phyloP scores from a whole-genome alignment of 2,113 vertebrate genomes.

The Eonycteris spelaea region DNA sequence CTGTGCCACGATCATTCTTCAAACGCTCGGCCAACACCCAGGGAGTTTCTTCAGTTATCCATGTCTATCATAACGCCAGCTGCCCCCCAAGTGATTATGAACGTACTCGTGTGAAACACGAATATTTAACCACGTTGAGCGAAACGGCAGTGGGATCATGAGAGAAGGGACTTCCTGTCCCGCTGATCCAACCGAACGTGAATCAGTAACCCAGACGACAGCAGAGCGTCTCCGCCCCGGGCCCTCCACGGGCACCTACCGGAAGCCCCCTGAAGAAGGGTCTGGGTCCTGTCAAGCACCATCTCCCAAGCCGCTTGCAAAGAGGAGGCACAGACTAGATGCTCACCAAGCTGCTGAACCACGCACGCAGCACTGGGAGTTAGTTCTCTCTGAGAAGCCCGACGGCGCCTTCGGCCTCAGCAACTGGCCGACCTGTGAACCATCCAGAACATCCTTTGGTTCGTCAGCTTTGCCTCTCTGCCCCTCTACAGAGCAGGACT shows the following conservation, averaged over 20 bases:
- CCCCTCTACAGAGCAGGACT: too few species aligned
- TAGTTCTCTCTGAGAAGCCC: neutral
- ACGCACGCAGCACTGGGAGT: neutral
- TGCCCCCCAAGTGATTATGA: too few species aligned
- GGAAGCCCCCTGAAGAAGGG: too few species aligned
- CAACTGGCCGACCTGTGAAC: fast-evolving
- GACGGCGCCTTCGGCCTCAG: neutral
- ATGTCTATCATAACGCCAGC: neutral
- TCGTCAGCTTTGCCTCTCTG: neutral
- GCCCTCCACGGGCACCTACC: neutral
- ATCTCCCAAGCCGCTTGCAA: too few species aligned
- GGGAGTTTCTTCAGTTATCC: neutral
- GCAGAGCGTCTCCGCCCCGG: neutral
- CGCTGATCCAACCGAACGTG: neutral
- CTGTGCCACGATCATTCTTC: neutral
- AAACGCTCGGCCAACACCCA: neutral
- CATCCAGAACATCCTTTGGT: neutral
- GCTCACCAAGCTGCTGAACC: neutral
- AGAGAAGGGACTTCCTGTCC: neutral
- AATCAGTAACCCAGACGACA: neutral
- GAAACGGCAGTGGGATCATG: neutral
- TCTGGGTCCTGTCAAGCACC: neutral
- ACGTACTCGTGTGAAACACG: neutral
- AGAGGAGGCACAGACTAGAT: neutral
- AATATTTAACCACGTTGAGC: neutral